Conservation (phyloP, 1,140 invertebrate genomes). For the Habropoda laboriosa region DNA sequence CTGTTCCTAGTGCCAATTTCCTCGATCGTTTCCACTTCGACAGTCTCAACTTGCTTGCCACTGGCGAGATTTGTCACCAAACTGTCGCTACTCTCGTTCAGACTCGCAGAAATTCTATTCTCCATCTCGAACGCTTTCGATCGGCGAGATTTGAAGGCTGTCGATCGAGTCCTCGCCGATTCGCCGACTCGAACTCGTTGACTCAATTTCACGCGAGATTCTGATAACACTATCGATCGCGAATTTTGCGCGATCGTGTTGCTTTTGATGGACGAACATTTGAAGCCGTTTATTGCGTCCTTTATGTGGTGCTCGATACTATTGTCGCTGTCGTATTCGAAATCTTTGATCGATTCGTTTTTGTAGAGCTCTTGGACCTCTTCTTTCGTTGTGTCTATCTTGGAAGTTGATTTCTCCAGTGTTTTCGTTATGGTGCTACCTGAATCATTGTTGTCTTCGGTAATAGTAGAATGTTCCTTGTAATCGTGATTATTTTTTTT, state of each 20-base stretch:
- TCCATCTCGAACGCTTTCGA: not conserved
- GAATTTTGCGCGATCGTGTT: not conserved
- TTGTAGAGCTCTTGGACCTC: constrained; percentile 41
- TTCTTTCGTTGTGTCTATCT: not conserved
- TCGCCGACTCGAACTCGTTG: not conserved
- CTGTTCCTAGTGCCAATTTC: constrained; percentile 41
- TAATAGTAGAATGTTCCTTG: not conserved
- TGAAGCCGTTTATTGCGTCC: not conserved
- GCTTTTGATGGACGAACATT: not conserved
- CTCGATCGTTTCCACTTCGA: constrained; percentile 58
- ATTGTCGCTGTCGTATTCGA: constrained; percentile 53
- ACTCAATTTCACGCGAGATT: constrained; percentile 32
- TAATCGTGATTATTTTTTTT: not conserved
- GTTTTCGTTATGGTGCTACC: no score
- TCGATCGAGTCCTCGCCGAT: not conserved
- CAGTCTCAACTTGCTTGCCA: constrained; percentile 4
- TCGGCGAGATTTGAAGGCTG: not conserved
- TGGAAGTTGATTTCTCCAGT: not conserved
- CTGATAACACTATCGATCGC: constrained; percentile 4
- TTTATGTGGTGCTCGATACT: not conserved
- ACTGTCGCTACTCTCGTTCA: constrained; percentile 67
- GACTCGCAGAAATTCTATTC: constrained; percentile 52
- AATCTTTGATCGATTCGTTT: constrained; percentile 30
- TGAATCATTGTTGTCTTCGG: not conserved
- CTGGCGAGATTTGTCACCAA: constrained; percentile 38